Evolutionary conservation across 1,140 invertebrate species (phyloP).

Genomic region (Philotrypesis tridentata): DNA sequence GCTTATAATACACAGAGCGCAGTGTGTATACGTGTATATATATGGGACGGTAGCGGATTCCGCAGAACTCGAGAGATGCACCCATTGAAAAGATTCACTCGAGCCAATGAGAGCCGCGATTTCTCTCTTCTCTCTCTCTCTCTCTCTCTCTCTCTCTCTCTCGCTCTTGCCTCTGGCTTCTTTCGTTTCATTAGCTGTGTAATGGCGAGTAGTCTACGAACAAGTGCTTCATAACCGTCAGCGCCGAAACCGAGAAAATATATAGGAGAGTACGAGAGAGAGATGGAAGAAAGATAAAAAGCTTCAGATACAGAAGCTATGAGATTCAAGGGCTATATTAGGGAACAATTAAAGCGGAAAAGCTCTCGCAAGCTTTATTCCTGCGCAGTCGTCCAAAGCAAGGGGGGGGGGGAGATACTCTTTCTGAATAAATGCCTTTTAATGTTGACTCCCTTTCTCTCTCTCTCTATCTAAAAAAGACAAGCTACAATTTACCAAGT

Average conservation of each 20-base stretch:
- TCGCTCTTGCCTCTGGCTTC: background rate
- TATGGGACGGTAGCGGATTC: background rate
- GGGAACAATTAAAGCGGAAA: slow-evolving; percentile 33
- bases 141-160: background rate
- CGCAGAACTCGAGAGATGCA: background rate
- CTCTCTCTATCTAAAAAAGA: slow-evolving; percentile 18
- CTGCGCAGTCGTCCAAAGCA: too few relatives aligned
- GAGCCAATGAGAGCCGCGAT: background rate
- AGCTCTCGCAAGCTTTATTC: slow-evolving; percentile 18
- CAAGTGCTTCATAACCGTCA: background rate
- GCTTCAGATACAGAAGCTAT: background rate
- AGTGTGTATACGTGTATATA: too few relatives aligned
- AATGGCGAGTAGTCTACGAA: slow-evolving; percentile 10
- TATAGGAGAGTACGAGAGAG: background rate
- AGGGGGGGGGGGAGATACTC: slow-evolving; percentile 27
- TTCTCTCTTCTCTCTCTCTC: background rate
- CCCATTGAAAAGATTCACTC: slow-evolving; percentile 33
- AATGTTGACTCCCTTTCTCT: slow-evolving; percentile 23
- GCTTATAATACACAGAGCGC: too few relatives aligned
- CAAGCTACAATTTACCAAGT: background rate
- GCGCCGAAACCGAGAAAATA: background rate
- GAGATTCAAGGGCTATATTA: slow-evolving; percentile 4
- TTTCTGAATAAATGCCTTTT: slow-evolving; percentile 48
- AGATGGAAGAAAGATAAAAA: background rate
- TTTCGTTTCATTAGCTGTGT: slow-evolving; percentile 38